Evolutionary conservation across 2,888 invertebrate genomes (phyloP), one percentile per base, ranked within the genome.

Genomic region (Drosophila fulvimacula): DNA sequence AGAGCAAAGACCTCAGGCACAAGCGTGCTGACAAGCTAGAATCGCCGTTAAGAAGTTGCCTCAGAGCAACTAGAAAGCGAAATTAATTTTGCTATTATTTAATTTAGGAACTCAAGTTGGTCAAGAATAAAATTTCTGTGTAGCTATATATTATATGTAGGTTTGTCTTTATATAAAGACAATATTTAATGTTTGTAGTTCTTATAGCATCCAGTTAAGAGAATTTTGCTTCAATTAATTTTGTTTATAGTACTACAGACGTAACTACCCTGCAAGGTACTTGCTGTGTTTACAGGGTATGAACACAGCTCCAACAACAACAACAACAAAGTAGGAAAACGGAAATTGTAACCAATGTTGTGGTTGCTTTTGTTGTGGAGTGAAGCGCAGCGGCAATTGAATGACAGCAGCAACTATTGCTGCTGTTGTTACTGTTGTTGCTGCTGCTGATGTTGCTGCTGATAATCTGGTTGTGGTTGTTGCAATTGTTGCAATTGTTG

Each of bases 311-410:
- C 15, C 24, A 56, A 34, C 24, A 51, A 19, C 11, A 51, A 36
- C 10, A 44, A 9, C 13, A 32, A 27, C n/a, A 24, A 21, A 59
- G 24, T 49, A 49, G 56, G n/a, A 30, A 66, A 73, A 64, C 59
- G 68, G 61, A 81, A 78, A 64, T 52, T 76, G 57, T 62, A 49
- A 63, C 27, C 53, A 36, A 66, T 59, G 60, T 65, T 63, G 71
- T 41, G 59, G 51, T 48, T 67, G 42, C 63, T 58, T 39, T 52
- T 66, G 42, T 56, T 53, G 71, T 76, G 46, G 49, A 75, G 34
- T 75, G 55, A 78, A 75, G 70, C 74, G 56, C 64, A 69, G 39
- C 63, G 38, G 38, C 64, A 73, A 69, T 74, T 69, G 75, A 74
- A 65, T 79, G 75, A 65, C 66, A 72, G 32, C 57, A 78, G 53